phyloP scores from a whole-genome alignment of 2,113 vertebrate genomes.

The Coracopsis vasa region DNA sequence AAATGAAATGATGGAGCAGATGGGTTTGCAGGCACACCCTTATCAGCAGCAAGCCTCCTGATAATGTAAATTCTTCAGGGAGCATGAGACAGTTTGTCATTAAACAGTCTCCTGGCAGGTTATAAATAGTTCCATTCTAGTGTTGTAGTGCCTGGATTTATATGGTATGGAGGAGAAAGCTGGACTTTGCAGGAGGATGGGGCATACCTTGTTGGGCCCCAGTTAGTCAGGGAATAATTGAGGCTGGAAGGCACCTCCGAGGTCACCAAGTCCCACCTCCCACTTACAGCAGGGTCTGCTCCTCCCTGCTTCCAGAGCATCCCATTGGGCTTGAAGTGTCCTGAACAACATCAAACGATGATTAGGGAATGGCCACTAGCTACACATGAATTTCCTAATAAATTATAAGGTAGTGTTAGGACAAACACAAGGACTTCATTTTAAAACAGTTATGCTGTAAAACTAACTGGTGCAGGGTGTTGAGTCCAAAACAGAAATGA shows the following conservation, averaged over 20 bases:
- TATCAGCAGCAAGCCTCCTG: constrained; percentile 49
- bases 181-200: neutral
- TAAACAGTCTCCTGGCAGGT: constrained; percentile 17
- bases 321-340: neutral
- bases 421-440: neutral
- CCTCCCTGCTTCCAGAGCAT: neutral
- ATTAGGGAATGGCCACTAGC: neutral
- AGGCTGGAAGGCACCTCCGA: neutral
- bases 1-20: neutral
- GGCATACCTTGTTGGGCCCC: neutral
- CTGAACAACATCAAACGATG: neutral
- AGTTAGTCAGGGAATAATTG: neutral
- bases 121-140: constrained; percentile 48
- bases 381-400: neutral
- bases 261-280: neutral
- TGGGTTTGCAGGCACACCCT: constrained; percentile 14
- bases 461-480: neutral
- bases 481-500: neutral
- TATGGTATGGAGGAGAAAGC: constrained; percentile 40
- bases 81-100: constrained; percentile 32
- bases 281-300: neutral
- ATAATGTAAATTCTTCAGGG: constrained; percentile 47
- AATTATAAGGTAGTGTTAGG: neutral
- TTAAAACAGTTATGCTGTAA: neutral
- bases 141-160: constrained; percentile 17